Percentiles rank a stretch among this genome's conserved stretches.
These are phyloP conservation scores for Phaedon cochleariae DNA, from an alignment of 2,888 invertebrate genomes.

Conservation along the genomic window DNA sequence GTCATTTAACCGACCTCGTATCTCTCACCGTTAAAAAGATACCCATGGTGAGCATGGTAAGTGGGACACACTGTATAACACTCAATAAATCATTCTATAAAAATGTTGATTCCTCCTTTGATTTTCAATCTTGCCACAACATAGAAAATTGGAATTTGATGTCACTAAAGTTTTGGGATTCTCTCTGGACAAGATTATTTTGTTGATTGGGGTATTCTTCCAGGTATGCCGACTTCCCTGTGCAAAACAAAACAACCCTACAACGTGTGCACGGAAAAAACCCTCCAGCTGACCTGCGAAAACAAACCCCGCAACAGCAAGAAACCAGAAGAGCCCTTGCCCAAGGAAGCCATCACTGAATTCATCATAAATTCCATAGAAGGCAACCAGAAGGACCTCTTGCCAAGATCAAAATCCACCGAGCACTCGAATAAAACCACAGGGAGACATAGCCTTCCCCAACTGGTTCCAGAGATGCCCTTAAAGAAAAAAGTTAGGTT, in stretches of 20 bases:
- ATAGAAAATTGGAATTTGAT: no score
- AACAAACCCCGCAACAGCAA: constrained; percentile 12
- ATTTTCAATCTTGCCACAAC: no score
- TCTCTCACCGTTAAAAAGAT: no score
- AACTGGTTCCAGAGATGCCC: constrained; percentile 6
- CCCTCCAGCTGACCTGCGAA: constrained; percentile 32
- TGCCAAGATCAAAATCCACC: constrained; percentile 14
- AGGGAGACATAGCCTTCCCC: constrained; percentile 7
- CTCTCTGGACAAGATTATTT: no score
- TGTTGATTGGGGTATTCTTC: no score
- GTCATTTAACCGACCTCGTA: no score
- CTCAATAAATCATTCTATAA: no score
- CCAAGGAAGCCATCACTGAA: constrained; percentile 38
- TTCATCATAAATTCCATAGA: constrained; percentile 38
- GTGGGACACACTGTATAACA: no score
- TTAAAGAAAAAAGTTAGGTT: not conserved
- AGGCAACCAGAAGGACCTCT: constrained; percentile 28
- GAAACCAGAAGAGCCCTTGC: constrained; percentile 22
- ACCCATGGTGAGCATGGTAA: no score
- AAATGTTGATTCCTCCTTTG: no score
- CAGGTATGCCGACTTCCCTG: constrained; percentile 42
- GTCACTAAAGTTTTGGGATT: no score
- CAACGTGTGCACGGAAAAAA: constrained; percentile 34
- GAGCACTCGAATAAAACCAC: not conserved
- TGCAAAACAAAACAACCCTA: constrained; percentile 40